Evolutionary conservation across 1,140 invertebrate species (phyloP), one percentile per base, ranked within the genome.

Genomic region (Solenopsis fugax): DNA sequence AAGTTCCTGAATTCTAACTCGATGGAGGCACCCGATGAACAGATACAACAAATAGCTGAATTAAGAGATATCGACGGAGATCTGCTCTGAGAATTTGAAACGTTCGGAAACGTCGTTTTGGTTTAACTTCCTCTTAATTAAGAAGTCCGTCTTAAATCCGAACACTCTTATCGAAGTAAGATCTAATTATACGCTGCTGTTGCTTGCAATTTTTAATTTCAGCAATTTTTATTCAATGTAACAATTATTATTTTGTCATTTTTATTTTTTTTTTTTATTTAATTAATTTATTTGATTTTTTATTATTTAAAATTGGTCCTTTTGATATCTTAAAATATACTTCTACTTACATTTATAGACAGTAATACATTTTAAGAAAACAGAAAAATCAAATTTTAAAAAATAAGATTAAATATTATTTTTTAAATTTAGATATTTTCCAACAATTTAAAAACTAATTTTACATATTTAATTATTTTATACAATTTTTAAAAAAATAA

Each of bases 61-160:
- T 73, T 73, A 73, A 60, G 52, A 60, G 54, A 24, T 82, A 82
- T 82, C 80, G 80, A 60, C 80, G 34, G 80, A 41, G 48, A 73
- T 48, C 56, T 41, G 58, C 1, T 82, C 67, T 34, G 21, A 24
- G 18, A 82, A 82, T 82, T 82, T 48, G 52, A 24, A 69, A 48
- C 21, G 41, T 48, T 48, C 41, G 65, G 21, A 29, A 37, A 58
- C 45, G 24, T 34, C 21, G 65, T 82, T 72, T 45, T 34, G 67
- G 52, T 21, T 82, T 56, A 72, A 82, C 37, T 82, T 82, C 9
- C 24, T 60, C 54, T 72, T 72, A 58, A 73, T 82, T 82, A 48
- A 37, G 4, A 82, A 82, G 52, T 56, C 34, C 5, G 10, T 24
- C 34, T 24, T 16, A 56, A 81, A 71, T 71, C 21, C 9, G 9